A percentile compares a stretch with the other conserved stretches of the same genome.
phyloP scores from a whole-genome alignment of 2,113 vertebrate species.

The Salvelinus alpinus region DNA sequence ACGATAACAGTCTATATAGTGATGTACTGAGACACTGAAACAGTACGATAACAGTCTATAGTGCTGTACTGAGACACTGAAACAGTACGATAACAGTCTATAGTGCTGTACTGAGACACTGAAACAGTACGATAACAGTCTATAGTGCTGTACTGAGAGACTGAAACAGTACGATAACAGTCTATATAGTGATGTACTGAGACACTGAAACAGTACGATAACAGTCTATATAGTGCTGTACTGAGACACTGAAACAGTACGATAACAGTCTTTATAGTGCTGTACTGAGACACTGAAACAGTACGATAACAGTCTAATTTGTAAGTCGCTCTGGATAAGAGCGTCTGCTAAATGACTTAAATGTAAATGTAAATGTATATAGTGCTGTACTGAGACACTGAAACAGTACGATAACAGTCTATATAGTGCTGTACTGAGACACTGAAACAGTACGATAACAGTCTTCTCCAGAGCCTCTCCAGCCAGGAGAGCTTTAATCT shows the following conservation, averaged over 20 bases:
- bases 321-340: too few species aligned
- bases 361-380: too few species aligned
- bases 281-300: background rate
- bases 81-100: background rate
- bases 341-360: too few species aligned
- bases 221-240: conserved; percentile 16
- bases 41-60: too few species aligned
- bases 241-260: background rate
- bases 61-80: too few species aligned
- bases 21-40: too few species aligned
- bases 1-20: background rate
- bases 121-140: conserved; percentile 3
- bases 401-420: too few species aligned
- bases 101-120: too few species aligned
- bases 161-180: background rate
- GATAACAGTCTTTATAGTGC: conserved; percentile 18
- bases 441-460: background rate
- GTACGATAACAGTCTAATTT: conserved; percentile 19
- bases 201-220: background rate
- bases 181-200: conserved; percentile 14
- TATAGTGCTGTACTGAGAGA: conserved; percentile 2
- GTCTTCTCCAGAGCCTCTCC: conserved; percentile 58
- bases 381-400: too few species aligned
- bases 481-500: conserved; percentile 69
- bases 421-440: too few species aligned